Evolutionary conservation across 2,888 invertebrate genomes (phyloP).

Genomic region (Lordiphosa andalusiaca): DNA sequence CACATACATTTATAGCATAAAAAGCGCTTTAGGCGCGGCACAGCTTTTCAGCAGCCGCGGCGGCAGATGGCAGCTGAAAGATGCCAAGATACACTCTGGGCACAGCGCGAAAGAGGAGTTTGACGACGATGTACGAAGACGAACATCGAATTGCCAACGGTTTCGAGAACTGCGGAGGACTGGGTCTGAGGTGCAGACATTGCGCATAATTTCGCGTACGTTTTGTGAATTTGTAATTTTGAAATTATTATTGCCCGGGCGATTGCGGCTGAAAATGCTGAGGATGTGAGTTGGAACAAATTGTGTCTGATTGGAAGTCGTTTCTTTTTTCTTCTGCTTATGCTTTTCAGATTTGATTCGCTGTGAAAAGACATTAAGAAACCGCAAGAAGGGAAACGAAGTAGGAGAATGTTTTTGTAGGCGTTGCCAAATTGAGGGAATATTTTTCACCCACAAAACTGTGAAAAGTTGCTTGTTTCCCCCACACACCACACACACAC

Average conservation of each 20-base stretch:
- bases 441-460: conserved; percentile 8
- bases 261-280: conserved; percentile 21
- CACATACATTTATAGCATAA: conserved; percentile 36
- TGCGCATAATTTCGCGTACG: conserved; percentile 76
- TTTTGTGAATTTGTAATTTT: conserved; percentile 78
- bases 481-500: conserved; percentile 13
- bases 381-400: conserved; percentile 19
- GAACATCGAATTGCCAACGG: conserved; percentile 27
- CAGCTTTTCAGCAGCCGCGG: conserved; percentile 45
- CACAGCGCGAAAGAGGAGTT: conserved; percentile 17
- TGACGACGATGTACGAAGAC: conserved; percentile 14
- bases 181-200: conserved; percentile 54
- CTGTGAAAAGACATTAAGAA: conserved; percentile 53
- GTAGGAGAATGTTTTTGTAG: conserved; percentile 24
- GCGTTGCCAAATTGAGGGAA: conserved; percentile 25
- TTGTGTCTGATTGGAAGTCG: conserved; percentile 68
- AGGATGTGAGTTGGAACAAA: conserved; percentile 34
- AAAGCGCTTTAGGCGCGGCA: conserved; percentile 69
- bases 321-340: conserved; percentile 28
- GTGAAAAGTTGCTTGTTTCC: conserved; percentile 13
- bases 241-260: conserved; percentile 63
- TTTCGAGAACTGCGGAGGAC: conserved; percentile 19
- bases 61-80: conserved; percentile 70
- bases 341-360: conserved; percentile 61
- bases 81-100: conserved; percentile 39